A percentile compares a stretch with the other conserved stretches of the same genome.
Conservation (phyloP, 2,888 invertebrate species). For the Amblyjoppa proteus region DNA sequence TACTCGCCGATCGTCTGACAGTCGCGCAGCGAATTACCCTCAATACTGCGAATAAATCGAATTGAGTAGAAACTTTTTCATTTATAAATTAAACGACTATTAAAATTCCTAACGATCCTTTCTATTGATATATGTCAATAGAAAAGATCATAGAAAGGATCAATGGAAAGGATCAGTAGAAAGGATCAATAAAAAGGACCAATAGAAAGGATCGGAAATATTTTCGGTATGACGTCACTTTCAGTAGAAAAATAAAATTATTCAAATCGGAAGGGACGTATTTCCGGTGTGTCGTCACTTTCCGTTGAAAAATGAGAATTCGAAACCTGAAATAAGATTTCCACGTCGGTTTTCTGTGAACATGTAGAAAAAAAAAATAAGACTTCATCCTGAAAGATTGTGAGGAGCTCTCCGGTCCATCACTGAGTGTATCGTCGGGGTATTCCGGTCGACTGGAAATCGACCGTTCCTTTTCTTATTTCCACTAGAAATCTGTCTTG, state of each 20-base stretch:
- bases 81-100: not conserved
- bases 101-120: not conserved
- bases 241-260: too few species aligned
- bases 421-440: conserved; percentile 62
- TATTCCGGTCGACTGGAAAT: conserved; percentile 69
- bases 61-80: not conserved
- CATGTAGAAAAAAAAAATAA: conserved; percentile 16
- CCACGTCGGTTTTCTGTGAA: not conserved
- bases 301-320: too few species aligned
- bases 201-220: too few species aligned
- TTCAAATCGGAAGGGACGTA: too few species aligned
- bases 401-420: not conserved
- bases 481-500: conserved; percentile 44
- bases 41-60: not conserved
- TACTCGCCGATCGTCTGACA: not conserved
- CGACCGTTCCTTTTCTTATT: conserved; percentile 66
- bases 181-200: too few species aligned
- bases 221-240: too few species aligned
- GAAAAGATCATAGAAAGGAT: too few species aligned
- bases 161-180: too few species aligned
- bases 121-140: not conserved
- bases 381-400: conserved; percentile 8
- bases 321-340: too few species aligned
- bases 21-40: not conserved
- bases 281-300: too few species aligned